These are phyloP conservation scores for Hydropsyche tenuis DNA, from an alignment of 1,140 invertebrate genomes.

Conservation along the genomic window DNA sequence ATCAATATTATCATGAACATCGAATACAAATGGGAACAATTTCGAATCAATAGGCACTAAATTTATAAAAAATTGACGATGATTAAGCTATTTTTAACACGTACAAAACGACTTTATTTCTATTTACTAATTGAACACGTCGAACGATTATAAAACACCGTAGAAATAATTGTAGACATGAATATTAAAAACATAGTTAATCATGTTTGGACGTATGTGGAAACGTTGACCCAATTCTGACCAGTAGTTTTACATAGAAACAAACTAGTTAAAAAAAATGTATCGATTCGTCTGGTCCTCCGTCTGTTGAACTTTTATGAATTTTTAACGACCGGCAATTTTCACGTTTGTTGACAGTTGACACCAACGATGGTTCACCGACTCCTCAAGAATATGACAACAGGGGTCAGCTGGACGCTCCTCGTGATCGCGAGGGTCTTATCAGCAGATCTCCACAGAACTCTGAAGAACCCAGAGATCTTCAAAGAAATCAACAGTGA, in stretches of 20 bases:
- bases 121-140: not conserved
- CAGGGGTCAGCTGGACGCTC: constrained; percentile 3
- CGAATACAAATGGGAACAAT: too few species aligned
- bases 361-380: constrained; percentile 17
- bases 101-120: not conserved
- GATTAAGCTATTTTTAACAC: too few species aligned
- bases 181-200: not conserved
- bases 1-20: too few species aligned
- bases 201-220: not conserved
- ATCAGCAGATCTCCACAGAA: constrained; percentile 21
- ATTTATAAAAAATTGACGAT: too few species aligned
- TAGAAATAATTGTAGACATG: not conserved
- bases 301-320: too few species aligned
- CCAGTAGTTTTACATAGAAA: not conserved
- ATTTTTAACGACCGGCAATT: not conserved
- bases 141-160: too few species aligned
- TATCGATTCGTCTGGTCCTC: not conserved
- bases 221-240: constrained; percentile 3
- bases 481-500: constrained; percentile 20
- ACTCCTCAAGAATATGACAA: constrained; percentile 5
- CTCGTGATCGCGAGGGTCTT: constrained; percentile 34
- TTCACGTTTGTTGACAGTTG: constrained; percentile 11
- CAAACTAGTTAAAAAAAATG: not conserved
- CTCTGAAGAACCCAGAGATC: not conserved
- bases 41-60: too few species aligned